Base-by-base conservation (phyloP, 2,888 invertebrate species). In the Stratiomys singularior region DNA sequence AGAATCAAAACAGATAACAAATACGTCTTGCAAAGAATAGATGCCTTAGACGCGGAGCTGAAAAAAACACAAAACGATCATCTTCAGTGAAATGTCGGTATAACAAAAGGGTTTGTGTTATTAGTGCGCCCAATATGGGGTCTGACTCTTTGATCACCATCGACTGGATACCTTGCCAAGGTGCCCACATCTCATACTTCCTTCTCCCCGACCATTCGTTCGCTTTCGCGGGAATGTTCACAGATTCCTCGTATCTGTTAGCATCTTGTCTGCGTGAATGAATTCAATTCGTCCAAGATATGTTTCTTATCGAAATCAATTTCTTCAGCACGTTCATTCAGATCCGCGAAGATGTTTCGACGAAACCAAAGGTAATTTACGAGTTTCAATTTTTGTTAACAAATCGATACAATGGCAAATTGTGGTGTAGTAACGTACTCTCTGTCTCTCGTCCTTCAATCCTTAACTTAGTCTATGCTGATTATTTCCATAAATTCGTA, bases 351-450 rank as follows among this genome's bases (percentile, higher is more conserved):
- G 67, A 67, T 67, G 21, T 67, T 5, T 11, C 5, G 21, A 30
- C 4, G 18, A 13, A n/a, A 44, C 18, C 15, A 37, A 37, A 67
- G 30, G 67, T 44, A 67, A 67, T 67, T 67, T 67, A 67, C 67
- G 67, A 67, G 30, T 67, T 67, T 67, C 67, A 67, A 67, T 30
- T 67, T 67, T 67, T 67, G 67, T 67, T 67, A 67, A 67, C 67
- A 67, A 67, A 67, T 67, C 67, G 67, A 67, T 67, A 67, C 30
- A 67, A 67, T 30, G 21, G 44, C 67, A 37, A 67, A 44, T 44
- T 18, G 37, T 21, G 21, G 15, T 44, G 67, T 67, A 21, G 21
- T 18, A 25, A 13, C 37, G 3, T 9, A 5, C 37, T 37, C 37
- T 37, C 5, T 37, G 9, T 37, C 37, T 37, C 37, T 37, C 37